phyloP scores from a whole-genome alignment of 2,888 invertebrate genomes.

The Ochlodes sylvanus region DNA sequence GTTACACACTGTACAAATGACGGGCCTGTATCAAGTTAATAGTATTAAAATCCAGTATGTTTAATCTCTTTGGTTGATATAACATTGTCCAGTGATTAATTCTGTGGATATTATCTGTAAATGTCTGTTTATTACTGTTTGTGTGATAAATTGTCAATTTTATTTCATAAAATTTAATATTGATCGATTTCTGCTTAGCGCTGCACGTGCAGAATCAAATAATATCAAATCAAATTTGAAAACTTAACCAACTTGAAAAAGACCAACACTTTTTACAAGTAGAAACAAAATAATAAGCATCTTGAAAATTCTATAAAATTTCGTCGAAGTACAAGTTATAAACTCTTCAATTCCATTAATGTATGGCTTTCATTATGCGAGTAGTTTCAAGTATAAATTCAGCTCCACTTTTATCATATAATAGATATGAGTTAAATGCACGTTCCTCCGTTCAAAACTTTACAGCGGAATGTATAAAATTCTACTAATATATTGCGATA shows the following conservation, averaged over 20 bases:
- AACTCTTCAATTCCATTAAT: conserved; percentile 38
- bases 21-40: too few relatives aligned
- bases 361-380: conserved; percentile 37
- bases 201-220: too few relatives aligned
- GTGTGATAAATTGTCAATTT: too few relatives aligned
- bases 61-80: too few relatives aligned
- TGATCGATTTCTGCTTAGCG: too few relatives aligned
- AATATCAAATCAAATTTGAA: background rate
- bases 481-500: conserved; percentile 26
- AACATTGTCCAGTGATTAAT: too few relatives aligned
- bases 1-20: too few relatives aligned
- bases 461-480: conserved; percentile 28
- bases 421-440: conserved; percentile 33
- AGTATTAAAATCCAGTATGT: too few relatives aligned
- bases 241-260: background rate
- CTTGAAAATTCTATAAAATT: conserved; percentile 23
- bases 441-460: conserved; percentile 31
- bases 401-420: conserved; percentile 37
- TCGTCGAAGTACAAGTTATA: conserved; percentile 26
- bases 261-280: background rate
- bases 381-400: conserved; percentile 37
- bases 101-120: too few relatives aligned
- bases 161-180: too few relatives aligned
- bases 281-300: conserved; percentile 10
- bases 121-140: too few relatives aligned